Conservation (phyloP, 2,797 vertebrate genomes). For the Xiphophorus birchmanni region DNA sequence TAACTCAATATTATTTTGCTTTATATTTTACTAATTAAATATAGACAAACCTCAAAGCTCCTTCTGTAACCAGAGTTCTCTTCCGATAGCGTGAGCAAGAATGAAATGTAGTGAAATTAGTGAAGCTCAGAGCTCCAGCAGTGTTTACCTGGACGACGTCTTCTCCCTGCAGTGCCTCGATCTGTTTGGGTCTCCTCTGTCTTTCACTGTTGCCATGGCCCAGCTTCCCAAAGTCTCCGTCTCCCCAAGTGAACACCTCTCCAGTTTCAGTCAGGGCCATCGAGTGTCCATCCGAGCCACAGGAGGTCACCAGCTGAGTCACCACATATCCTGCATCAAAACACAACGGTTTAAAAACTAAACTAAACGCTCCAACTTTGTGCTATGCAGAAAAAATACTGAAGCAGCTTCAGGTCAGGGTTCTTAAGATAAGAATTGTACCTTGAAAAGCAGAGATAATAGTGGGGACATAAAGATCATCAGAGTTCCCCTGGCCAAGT, state of each 20-base stretch:
- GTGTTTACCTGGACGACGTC: slow-evolving; percentile 81
- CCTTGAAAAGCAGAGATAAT: slow-evolving; percentile 85
- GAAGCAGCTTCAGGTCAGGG: not conserved
- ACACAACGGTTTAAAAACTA: slow-evolving; percentile 1
- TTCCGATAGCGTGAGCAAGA: not conserved
- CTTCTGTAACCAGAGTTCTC: not conserved
- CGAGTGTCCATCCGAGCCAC: slow-evolving; percentile 86
- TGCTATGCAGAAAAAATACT: not conserved
- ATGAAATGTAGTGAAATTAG: not conserved
- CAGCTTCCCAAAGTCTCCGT: slow-evolving; percentile 86
- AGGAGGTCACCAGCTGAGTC: slow-evolving; percentile 84
- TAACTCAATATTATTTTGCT: not conserved
- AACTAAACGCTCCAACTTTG: not conserved
- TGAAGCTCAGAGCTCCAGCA: not conserved
- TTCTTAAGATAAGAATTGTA: slow-evolving; percentile 34
- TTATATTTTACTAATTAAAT: not conserved
- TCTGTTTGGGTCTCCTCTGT: slow-evolving; percentile 85
- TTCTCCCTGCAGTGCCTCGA: slow-evolving; percentile 85
- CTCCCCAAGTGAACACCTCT: slow-evolving; percentile 88
- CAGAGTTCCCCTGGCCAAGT: slow-evolving; percentile 86
- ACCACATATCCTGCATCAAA: slow-evolving; percentile 81
- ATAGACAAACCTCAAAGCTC: not conserved
- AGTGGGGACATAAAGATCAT: slow-evolving; percentile 84
- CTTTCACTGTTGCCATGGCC: slow-evolving; percentile 86
- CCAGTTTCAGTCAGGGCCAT: slow-evolving; percentile 85